A percentile compares a stretch with the other conserved stretches of the same genome.
phyloP scores from a whole-genome alignment of 2,797 vertebrate species.

The Poeciliopsis gracilis region DNA sequence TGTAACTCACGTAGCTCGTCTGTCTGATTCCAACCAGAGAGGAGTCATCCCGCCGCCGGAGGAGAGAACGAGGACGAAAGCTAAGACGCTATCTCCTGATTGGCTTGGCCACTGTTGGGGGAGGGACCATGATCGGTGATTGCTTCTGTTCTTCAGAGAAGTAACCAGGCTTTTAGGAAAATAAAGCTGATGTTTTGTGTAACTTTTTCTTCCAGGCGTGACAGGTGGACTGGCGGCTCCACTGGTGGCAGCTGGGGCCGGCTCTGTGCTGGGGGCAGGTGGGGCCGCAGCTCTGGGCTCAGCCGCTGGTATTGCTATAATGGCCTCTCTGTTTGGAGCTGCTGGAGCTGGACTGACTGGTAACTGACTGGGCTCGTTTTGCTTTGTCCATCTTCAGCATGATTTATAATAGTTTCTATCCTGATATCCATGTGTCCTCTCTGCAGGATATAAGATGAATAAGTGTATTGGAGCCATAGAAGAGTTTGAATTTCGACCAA shows the following conservation, averaged over 20 bases:
- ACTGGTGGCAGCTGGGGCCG: conserved; percentile 90
- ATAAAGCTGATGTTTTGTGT: background rate
- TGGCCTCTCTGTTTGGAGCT: conserved; percentile 94
- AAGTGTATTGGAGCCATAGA: conserved; percentile 96
- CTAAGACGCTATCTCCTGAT: conserved; percentile 93
- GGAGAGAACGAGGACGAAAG: conserved; percentile 86
- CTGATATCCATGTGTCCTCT: background rate
- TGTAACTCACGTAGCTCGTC: background rate
- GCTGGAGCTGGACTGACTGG: conserved; percentile 95
- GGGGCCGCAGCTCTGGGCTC: conserved; percentile 94
- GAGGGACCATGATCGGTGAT: conserved; percentile 93
- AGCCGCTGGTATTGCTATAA: conserved; percentile 90
- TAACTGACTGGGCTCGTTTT: conserved; percentile 42
- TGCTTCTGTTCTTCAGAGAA: conserved; percentile 16
- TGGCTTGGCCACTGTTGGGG: conserved; percentile 92
- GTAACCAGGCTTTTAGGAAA: background rate
- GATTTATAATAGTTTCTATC: background rate
- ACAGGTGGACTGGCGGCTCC: conserved; percentile 95
- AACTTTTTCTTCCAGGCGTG: conserved; percentile 81
- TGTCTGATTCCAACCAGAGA: conserved; percentile 75
- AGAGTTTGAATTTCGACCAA: conserved; percentile 94
- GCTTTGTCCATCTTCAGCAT: background rate
- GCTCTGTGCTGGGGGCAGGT: conserved; percentile 89
- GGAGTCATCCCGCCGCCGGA: conserved; percentile 84
- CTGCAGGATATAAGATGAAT: conserved; percentile 97